phyloP scores from a whole-genome alignment of 2,888 invertebrate species.

The Nephrotoma appendiculata region DNA sequence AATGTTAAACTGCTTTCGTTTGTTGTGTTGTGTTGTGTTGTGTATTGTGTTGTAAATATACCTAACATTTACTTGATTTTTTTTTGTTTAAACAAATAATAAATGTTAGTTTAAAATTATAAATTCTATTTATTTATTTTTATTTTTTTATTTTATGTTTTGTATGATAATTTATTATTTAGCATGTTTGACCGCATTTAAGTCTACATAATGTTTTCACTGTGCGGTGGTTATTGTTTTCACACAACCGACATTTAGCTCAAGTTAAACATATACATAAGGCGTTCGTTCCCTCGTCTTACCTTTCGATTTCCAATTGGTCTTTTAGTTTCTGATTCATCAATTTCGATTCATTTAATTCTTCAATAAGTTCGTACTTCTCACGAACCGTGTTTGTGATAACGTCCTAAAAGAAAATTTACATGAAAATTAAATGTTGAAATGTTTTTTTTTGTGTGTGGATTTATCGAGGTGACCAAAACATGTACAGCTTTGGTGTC shows the following conservation, averaged over 20 bases:
- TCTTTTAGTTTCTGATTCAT: constrained; percentile 19
- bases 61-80: neutral
- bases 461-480: neutral
- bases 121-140: neutral
- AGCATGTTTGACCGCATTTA: constrained; percentile 2
- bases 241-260: neutral
- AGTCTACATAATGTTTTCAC: neutral
- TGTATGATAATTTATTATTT: neutral
- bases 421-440: too few species aligned
- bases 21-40: neutral
- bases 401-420: constrained; percentile 13
- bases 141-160: neutral
- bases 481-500: neutral
- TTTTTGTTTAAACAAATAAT: neutral
- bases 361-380: constrained; percentile 22
- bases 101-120: neutral
- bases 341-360: constrained; percentile 21
- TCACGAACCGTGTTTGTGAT: constrained; percentile 23
- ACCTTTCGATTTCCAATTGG: constrained; percentile 24
- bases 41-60: neutral
- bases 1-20: neutral
- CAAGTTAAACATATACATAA: neutral
- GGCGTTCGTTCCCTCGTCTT: neutral
- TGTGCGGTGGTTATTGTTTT: neutral
- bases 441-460: neutral